phyloP scores from a whole-genome alignment of 92 coral and sea anemone species.

The Phenganax stokvisi region DNA sequence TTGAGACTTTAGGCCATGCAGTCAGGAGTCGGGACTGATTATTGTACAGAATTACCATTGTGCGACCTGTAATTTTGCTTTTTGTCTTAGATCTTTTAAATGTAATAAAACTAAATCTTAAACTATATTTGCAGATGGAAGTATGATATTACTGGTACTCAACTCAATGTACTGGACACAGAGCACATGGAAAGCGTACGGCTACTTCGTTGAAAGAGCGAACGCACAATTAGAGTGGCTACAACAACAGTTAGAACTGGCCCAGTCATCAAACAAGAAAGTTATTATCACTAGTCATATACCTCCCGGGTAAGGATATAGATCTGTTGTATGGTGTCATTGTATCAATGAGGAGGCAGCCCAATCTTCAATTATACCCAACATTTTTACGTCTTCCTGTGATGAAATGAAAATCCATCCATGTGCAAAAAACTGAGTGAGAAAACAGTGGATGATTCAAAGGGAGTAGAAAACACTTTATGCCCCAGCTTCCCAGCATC shows the following conservation, averaged over 20 bases:
- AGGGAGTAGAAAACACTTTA: too few relatives aligned
- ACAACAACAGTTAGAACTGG: constrained; percentile 62
- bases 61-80: too few relatives aligned
- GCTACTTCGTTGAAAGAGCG: constrained; percentile 58
- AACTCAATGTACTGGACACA: constrained; percentile 74
- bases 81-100: too few relatives aligned
- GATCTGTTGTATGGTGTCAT: neutral
- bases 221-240: constrained; percentile 70
- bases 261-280: constrained; percentile 53
- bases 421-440: neutral
- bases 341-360: neutral
- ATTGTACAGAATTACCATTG: too few relatives aligned
- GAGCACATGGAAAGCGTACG: constrained; percentile 34
- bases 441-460: too few relatives aligned
- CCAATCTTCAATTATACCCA: neutral
- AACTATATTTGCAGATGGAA: constrained; percentile 55
- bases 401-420: neutral
- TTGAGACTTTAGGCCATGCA: too few relatives aligned
- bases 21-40: too few relatives aligned
- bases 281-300: constrained; percentile 78
- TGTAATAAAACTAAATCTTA: neutral
- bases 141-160: constrained; percentile 61
- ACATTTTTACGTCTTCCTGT: too few relatives aligned
- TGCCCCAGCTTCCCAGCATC: too few relatives aligned
- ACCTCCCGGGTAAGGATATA: constrained; percentile 70